Percentiles rank a stretch among this genome's conserved stretches.
These are phyloP conservation scores for Orthosia gracilis DNA, from an alignment of 2,888 invertebrate genomes.

Conservation along the genomic window DNA sequence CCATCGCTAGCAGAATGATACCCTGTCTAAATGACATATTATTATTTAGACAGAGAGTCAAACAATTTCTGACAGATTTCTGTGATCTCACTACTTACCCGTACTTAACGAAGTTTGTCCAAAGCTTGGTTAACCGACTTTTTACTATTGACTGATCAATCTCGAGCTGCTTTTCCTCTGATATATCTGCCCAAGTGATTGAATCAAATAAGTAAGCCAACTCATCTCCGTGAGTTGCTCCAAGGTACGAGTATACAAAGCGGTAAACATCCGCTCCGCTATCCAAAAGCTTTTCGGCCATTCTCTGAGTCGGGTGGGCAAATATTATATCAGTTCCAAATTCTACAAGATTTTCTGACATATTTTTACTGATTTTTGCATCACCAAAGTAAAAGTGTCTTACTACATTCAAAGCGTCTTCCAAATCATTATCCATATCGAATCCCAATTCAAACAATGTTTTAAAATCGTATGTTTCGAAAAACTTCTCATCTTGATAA, in stretches of 20 bases:
- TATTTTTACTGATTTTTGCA: slow-evolving; percentile 16
- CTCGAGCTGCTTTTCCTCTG: slow-evolving; percentile 43
- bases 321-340: slow-evolving; percentile 46
- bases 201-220: slow-evolving; percentile 53
- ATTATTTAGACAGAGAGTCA: neutral
- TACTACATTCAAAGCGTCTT: slow-evolving; percentile 13
- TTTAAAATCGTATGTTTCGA: slow-evolving; percentile 20
- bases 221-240: slow-evolving; percentile 56
- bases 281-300: slow-evolving; percentile 30
- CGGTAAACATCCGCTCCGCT: slow-evolving; percentile 36
- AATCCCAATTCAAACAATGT: slow-evolving; percentile 42
- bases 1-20: too few relatives aligned
- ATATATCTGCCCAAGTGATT: neutral
- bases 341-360: slow-evolving; percentile 12
- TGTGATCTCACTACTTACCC: slow-evolving; percentile 20
- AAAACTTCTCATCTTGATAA: slow-evolving; percentile 13
- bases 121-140: slow-evolving; percentile 52
- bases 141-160: slow-evolving; percentile 33
- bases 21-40: too few relatives aligned
- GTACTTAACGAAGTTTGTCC: slow-evolving; percentile 65
- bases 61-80: neutral
- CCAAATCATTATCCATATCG: slow-evolving; percentile 19
- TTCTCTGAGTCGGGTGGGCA: slow-evolving; percentile 43
- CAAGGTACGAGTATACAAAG: slow-evolving; percentile 44
- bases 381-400: slow-evolving; percentile 49